Percentiles rank a stretch among this genome's conserved stretches.
phyloP scores from a whole-genome alignment of 2,113 vertebrate genomes.

The Alaudala cheleensis region DNA sequence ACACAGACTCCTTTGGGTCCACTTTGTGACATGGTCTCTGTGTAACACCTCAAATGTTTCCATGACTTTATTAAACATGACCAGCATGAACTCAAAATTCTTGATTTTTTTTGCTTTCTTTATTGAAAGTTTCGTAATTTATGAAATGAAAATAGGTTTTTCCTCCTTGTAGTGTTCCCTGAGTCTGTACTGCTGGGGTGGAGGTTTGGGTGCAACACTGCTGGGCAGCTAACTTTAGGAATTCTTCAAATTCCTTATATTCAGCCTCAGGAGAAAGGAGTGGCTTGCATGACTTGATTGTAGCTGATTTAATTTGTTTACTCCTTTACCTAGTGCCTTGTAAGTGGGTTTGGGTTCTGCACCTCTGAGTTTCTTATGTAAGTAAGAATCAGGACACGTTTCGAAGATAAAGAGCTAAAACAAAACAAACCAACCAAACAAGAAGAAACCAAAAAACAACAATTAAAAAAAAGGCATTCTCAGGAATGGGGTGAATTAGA shows the following conservation, averaged over 20 bases:
- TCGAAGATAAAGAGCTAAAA: background rate
- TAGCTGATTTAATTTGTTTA: background rate
- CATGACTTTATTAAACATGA: background rate
- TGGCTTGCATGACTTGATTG: background rate
- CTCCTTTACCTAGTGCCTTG: background rate
- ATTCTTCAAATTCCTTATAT: background rate
- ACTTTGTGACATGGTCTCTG: background rate
- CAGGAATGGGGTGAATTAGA: background rate
- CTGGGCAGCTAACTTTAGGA: background rate
- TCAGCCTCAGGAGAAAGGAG: background rate
- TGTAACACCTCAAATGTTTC: background rate
- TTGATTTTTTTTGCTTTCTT: background rate
- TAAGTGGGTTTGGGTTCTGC: background rate
- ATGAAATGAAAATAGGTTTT: background rate
- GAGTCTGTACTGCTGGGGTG: background rate
- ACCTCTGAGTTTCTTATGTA: background rate
- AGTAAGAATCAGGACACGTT: background rate
- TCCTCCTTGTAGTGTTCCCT: background rate
- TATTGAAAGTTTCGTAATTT: background rate
- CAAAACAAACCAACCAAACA: background rate
- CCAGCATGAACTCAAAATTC: background rate
- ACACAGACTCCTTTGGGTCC: conserved; percentile 10
- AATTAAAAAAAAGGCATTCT: background rate
- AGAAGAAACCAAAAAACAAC: background rate
- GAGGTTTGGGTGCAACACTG: background rate